These are phyloP conservation scores for Pachyrhynchus sulphureomaculatus DNA, from an alignment of 1,140 invertebrate genomes.

Conservation along the genomic window DNA sequence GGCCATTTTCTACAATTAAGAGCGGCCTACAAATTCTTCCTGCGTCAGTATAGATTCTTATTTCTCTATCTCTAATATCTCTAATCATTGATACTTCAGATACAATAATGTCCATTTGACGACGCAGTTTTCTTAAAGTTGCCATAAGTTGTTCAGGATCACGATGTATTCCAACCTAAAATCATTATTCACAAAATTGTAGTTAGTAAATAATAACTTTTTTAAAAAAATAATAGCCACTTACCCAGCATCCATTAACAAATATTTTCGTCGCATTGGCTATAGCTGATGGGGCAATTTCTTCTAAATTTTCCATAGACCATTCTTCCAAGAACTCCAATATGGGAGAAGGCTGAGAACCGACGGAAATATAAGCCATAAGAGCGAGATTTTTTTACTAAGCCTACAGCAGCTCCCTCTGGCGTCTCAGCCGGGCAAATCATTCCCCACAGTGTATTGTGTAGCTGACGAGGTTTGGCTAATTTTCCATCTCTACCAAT, in stretches of 20 bases:
- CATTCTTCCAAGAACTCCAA: conserved; percentile 99
- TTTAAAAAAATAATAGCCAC: too few species aligned
- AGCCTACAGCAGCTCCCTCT: conserved; percentile 77
- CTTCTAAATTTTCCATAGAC: conserved; percentile 99
- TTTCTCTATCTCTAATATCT: conserved; percentile 96
- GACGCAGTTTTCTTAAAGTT: conserved; percentile 89
- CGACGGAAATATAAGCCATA: conserved; percentile 99
- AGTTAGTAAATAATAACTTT: neutral
- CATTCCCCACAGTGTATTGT: conserved; percentile 99
- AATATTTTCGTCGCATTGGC: conserved; percentile 98
- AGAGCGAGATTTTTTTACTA: conserved; percentile 98
- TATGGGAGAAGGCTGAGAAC: conserved; percentile 96
- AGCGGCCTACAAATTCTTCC: conserved; percentile 96
- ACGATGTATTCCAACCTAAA: conserved; percentile 85
- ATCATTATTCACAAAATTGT: neutral
- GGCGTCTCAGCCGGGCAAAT: conserved; percentile 99
- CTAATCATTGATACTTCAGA: conserved; percentile 98
- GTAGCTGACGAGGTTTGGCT: conserved; percentile 95
- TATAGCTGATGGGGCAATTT: conserved; percentile 94
- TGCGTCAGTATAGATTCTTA: conserved; percentile 97
- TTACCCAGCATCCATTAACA: conserved; percentile 97
- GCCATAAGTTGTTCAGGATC: conserved; percentile 98
- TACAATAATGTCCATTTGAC: conserved; percentile 99
- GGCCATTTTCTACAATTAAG: conserved; percentile 95
- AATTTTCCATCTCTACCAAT: conserved; percentile 98